phyloP scores from a whole-genome alignment of 2,797 vertebrate genomes.

The Nasua narica region DNA sequence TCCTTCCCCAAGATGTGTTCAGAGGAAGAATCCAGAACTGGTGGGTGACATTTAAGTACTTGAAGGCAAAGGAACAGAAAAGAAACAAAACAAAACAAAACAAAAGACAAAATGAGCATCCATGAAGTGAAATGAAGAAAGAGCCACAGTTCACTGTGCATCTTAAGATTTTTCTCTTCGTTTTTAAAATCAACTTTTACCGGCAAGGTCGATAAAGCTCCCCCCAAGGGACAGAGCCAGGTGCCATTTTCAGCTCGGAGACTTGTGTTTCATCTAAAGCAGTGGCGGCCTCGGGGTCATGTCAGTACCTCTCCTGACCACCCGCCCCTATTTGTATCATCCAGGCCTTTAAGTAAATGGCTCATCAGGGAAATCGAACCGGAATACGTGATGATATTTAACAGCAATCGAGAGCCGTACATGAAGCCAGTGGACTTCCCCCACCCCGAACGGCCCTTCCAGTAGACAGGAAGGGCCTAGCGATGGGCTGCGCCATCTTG shows the following conservation, averaged over 20 bases:
- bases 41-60: slow-evolving; percentile 54
- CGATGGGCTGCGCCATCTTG: neutral
- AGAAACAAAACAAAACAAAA: slow-evolving; percentile 4
- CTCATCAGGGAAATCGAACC: slow-evolving; percentile 50
- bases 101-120: slow-evolving; percentile 56
- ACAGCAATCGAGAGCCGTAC: slow-evolving; percentile 85
- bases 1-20: neutral
- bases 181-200: neutral
- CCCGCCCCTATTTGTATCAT: neutral
- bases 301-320: neutral
- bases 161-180: slow-evolving; percentile 11
- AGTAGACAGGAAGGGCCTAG: neutral
- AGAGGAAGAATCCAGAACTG: slow-evolving; percentile 19
- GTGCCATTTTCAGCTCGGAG: neutral
- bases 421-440: slow-evolving; percentile 73
- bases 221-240: neutral
- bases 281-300: neutral
- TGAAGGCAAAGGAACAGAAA: slow-evolving; percentile 31
- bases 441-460: slow-evolving; percentile 49
- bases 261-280: neutral
- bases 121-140: slow-evolving; percentile 75
- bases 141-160: slow-evolving; percentile 52
- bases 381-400: slow-evolving; percentile 74
- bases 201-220: neutral
- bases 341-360: slow-evolving; percentile 44